Evolutionary conservation across 2,888 invertebrate species (phyloP).

Genomic region (Bellardia bayeri): DNA sequence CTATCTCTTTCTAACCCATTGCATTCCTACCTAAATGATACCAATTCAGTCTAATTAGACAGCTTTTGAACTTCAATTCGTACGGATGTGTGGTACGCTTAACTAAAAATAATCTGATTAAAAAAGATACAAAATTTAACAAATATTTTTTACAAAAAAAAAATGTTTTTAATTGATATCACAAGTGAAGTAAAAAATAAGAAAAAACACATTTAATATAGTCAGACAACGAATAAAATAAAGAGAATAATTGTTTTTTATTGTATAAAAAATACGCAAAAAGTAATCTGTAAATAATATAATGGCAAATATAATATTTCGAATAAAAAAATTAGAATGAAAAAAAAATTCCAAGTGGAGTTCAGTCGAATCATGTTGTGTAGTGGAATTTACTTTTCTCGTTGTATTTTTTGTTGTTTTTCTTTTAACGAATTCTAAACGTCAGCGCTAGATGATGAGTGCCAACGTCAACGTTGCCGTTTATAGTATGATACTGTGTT

Average conservation of each 20-base stretch:
- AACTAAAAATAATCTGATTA: conserved; percentile 24
- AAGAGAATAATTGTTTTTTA: neutral
- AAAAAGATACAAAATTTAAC: conserved; percentile 37
- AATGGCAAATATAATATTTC: too few relatives aligned
- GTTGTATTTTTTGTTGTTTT: conserved; percentile 22
- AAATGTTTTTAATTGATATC: conserved; percentile 40
- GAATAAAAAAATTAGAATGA: conserved; percentile 50
- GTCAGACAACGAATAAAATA: conserved; percentile 31
- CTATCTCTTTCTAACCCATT: conserved; percentile 43
- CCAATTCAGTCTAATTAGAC: conserved; percentile 58
- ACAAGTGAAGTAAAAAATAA: conserved; percentile 25
- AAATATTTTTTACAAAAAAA: conserved; percentile 32
- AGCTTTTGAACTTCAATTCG: conserved; percentile 67
- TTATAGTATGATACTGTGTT: conserved; percentile 28
- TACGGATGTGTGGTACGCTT: conserved; percentile 54
- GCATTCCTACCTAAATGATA: neutral
- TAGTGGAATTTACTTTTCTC: conserved; percentile 64
- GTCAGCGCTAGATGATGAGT: conserved; percentile 35
- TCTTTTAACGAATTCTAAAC: conserved; percentile 57
- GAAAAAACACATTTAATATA: conserved; percentile 19
- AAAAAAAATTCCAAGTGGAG: conserved; percentile 68
- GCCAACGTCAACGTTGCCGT: conserved; percentile 38
- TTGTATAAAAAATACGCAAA: conserved; percentile 42
- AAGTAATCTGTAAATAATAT: conserved; percentile 33
- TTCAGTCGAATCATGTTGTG: conserved; percentile 52